These are phyloP conservation scores for Caenorhabditis latens DNA, from an alignment of 1,140 invertebrate species.

Conservation along the genomic window DNA sequence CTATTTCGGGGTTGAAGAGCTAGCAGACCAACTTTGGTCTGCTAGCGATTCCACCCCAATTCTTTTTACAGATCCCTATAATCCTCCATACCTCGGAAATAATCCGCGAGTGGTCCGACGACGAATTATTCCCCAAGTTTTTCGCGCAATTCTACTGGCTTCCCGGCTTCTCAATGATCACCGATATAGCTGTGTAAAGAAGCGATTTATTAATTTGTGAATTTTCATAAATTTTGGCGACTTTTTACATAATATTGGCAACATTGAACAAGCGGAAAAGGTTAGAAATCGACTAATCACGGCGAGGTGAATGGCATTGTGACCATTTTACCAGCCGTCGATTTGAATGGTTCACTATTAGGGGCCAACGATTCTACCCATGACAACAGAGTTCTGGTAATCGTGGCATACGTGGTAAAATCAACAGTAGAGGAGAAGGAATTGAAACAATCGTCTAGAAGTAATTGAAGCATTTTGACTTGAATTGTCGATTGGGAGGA, in stretches of 20 bases:
- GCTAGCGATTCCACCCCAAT: neutral
- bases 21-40: too few relatives aligned
- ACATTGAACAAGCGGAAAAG: neutral
- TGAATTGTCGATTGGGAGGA: slow-evolving; percentile 65
- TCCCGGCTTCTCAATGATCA: slow-evolving; percentile 35
- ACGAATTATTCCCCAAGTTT: slow-evolving; percentile 53
- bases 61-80: slow-evolving; percentile 54
- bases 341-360: slow-evolving; percentile 51
- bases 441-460: slow-evolving; percentile 74
- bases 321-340: slow-evolving; percentile 56
- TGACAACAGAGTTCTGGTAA: slow-evolving; percentile 69
- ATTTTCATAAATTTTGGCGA: too few relatives aligned
- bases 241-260: too few relatives aligned
- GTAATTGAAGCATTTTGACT: slow-evolving; percentile 71
- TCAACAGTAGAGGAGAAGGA: slow-evolving; percentile 71
- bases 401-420: slow-evolving; percentile 69
- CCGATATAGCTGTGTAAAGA: neutral
- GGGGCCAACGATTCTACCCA: slow-evolving; percentile 59
- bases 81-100: slow-evolving; percentile 53
- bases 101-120: slow-evolving; percentile 10
- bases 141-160: slow-evolving; percentile 50
- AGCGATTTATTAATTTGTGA: neutral
- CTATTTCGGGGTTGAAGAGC: too few relatives aligned
- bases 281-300: neutral
- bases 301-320: slow-evolving; percentile 51